phyloP scores from a whole-genome alignment of 2,113 vertebrate genomes.

The Entelurus aequoreus region DNA sequence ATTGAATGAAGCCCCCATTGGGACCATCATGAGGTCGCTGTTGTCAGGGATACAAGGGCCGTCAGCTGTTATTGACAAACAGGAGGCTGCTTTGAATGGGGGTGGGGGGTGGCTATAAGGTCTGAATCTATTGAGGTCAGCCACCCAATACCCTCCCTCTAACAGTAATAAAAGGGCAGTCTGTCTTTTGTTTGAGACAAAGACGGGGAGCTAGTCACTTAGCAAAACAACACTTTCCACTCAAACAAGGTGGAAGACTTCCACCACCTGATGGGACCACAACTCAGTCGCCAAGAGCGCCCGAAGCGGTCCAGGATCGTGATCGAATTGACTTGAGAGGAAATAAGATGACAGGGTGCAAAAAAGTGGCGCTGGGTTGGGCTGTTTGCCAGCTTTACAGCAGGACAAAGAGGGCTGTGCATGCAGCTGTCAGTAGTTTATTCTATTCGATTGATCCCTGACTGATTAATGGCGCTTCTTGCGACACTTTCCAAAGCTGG shows the following conservation, averaged over 20 bases:
- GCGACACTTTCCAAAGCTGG: conserved; percentile 5
- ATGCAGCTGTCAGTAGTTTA: conserved; percentile 41
- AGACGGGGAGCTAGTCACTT: conserved; percentile 23
- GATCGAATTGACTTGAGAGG: conserved; percentile 6
- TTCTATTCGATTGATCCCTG: conserved; percentile 32
- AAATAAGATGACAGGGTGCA: conserved; percentile 17
- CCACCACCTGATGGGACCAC: conserved; percentile 6
- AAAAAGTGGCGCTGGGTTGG: conserved; percentile 16
- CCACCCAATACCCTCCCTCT: conserved; percentile 7
- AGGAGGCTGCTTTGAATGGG: conserved; percentile 34
- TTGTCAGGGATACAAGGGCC: conserved; percentile 53
- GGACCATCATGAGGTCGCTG: conserved; percentile 43
- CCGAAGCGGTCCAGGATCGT: not conserved
- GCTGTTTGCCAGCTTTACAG: conserved; percentile 29
- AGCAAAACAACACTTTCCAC: conserved; percentile 10
- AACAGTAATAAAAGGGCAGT: conserved; percentile 32
- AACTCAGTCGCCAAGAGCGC: not conserved
- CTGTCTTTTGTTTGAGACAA: conserved; percentile 32
- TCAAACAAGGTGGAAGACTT: conserved; percentile 7
- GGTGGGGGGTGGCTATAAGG: conserved; percentile 19
- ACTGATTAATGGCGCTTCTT: conserved; percentile 27
- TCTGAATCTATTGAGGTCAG: conserved; percentile 27
- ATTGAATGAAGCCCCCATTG: conserved; percentile 25
- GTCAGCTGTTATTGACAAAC: conserved; percentile 45
- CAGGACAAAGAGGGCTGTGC: conserved; percentile 20